Percentiles rank a stretch among this genome's conserved stretches.
phyloP scores from a whole-genome alignment of 2,113 vertebrate species.

The Proteles cristata region DNA sequence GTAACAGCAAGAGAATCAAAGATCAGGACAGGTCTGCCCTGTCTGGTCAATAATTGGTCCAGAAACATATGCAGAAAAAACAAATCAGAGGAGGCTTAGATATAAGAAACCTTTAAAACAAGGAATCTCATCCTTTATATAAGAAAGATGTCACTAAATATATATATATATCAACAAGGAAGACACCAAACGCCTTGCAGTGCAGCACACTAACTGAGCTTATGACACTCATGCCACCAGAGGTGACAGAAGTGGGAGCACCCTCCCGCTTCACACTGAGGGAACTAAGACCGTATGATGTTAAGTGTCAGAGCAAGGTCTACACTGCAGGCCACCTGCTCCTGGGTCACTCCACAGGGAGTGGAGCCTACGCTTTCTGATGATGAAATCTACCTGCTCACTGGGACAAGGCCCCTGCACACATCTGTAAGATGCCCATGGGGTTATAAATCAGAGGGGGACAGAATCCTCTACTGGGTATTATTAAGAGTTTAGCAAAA shows the following conservation, averaged over 20 bases:
- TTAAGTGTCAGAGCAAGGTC: not conserved
- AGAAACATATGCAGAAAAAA: not conserved
- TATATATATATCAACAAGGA: not conserved
- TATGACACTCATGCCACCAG: not conserved
- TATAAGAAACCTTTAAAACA: not conserved
- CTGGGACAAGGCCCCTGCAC: not conserved
- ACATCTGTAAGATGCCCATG: not conserved
- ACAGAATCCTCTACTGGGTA: not conserved
- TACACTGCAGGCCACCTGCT: not conserved
- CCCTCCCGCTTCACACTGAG: not conserved
- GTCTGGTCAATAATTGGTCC: not conserved
- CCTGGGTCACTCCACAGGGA: not conserved
- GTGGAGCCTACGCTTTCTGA: not conserved
- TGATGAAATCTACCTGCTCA: not conserved
- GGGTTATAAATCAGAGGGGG: not conserved
- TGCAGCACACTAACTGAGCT: not conserved
- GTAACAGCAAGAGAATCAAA: conserved; percentile 59
- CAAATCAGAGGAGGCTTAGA: not conserved
- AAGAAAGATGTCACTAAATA: not conserved
- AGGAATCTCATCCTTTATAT: not conserved
- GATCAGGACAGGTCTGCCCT: conserved; percentile 23
- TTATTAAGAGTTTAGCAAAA: conserved; percentile 42
- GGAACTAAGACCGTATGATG: not conserved
- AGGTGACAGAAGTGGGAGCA: not conserved
- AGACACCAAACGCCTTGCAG: not conserved